Evolutionary conservation across 2,797 vertebrate genomes (phyloP).

Genomic region (Melanotaenia nigrans): DNA sequence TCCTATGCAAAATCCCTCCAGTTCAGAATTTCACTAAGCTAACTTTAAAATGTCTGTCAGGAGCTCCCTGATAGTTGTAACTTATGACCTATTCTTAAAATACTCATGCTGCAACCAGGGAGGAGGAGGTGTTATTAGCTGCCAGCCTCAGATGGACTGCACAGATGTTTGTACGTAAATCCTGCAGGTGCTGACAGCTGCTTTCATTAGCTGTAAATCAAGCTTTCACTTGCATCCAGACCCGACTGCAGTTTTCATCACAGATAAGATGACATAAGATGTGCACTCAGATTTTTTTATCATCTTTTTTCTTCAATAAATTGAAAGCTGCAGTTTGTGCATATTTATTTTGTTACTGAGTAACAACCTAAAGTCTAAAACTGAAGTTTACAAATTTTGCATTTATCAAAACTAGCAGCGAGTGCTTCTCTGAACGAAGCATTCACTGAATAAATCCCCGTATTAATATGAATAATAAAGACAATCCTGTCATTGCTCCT

Average conservation of each 20-base stretch:
- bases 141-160: slow-evolving; percentile 53
- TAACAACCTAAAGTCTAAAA: not conserved
- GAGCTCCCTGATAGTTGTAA: slow-evolving; percentile 36
- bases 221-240: slow-evolving; percentile 43
- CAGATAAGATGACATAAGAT: not conserved
- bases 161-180: slow-evolving; percentile 78
- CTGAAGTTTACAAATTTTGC: no score
- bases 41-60: slow-evolving; percentile 31
- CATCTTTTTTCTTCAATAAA: not conserved
- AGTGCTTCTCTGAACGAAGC: no score
- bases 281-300: not conserved
- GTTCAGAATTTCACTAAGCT: not conserved
- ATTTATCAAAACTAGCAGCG: not conserved
- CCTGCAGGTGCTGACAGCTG: slow-evolving; percentile 73
- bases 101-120: slow-evolving; percentile 61
- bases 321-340: not conserved
- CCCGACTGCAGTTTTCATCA: slow-evolving; percentile 5
- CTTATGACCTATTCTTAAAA: slow-evolving; percentile 66
- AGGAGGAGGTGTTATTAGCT: slow-evolving; percentile 49
- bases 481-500: not conserved
- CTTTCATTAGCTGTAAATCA: slow-evolving; percentile 80
- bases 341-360: not conserved
- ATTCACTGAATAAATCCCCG: no score
- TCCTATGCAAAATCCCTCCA: not conserved
- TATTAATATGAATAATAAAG: not conserved